A percentile compares a stretch with the other conserved stretches of the same genome.
phyloP scores from a whole-genome alignment of 2,113 vertebrate genomes.

The Copsychus sechellarum region DNA sequence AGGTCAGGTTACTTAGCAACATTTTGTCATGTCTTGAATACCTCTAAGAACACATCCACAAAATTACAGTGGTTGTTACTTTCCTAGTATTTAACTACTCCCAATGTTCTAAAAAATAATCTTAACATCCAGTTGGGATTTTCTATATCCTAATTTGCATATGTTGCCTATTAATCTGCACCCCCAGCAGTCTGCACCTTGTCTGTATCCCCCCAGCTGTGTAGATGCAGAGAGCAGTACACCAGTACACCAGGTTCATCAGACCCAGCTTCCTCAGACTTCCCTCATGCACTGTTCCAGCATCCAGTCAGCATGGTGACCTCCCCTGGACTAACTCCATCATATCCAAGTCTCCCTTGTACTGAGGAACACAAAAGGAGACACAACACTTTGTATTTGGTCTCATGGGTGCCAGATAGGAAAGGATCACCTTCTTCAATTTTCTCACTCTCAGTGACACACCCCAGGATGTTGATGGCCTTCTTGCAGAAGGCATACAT shows the following conservation, averaged over 20 bases:
- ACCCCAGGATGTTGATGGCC: neutral
- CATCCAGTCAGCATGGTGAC: neutral
- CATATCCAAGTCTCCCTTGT: neutral
- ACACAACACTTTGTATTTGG: neutral
- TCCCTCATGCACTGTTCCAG: neutral
- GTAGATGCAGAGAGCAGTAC: neutral
- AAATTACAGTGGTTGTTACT: neutral
- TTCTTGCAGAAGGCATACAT: neutral
- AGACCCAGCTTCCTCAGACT: neutral
- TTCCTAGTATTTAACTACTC: neutral
- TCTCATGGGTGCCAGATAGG: neutral
- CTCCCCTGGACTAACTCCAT: neutral
- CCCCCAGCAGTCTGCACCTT: neutral
- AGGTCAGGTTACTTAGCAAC: neutral
- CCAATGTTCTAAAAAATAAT: neutral
- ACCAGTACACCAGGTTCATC: neutral
- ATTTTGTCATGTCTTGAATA: neutral
- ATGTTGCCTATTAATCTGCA: neutral
- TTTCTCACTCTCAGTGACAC: neutral
- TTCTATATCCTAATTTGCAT: neutral
- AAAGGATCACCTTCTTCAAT: neutral
- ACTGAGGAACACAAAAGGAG: neutral
- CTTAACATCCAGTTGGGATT: neutral
- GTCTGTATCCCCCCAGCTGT: accelerated
- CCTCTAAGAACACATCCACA: neutral